Evolutionary conservation across 2,113 vertebrate genomes (phyloP).

Genomic region (Pavo muticus): DNA sequence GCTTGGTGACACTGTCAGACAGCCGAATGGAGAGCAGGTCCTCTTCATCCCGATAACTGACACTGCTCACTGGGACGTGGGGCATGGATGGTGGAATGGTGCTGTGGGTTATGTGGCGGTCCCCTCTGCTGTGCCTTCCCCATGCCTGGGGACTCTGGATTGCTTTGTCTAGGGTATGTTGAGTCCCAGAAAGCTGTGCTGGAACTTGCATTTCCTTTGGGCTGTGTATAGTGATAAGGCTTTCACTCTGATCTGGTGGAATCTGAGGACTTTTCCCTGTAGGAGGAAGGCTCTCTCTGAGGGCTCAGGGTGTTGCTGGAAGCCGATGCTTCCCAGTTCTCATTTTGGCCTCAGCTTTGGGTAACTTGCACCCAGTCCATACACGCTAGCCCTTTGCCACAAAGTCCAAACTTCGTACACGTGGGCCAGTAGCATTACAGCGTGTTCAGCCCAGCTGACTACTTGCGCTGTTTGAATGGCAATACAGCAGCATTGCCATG

Average conservation of each 20-base stretch:
- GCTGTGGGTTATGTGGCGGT: neutral
- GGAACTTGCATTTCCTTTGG: fast-evolving
- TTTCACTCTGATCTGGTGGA: fast-evolving
- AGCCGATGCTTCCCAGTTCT: neutral
- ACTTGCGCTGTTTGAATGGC: neutral
- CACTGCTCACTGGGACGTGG: conserved; percentile 19
- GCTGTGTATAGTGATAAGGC: neutral
- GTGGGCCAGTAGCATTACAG: neutral
- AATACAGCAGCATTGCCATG: too few species aligned
- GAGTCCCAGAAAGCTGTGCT: neutral
- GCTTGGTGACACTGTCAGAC: conserved; percentile 56
- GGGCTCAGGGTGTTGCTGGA: neutral
- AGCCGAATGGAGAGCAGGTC: conserved; percentile 36
- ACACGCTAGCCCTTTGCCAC: neutral
- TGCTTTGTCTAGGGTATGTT: neutral
- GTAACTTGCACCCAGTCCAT: fast-evolving
- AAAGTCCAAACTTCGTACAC: neutral
- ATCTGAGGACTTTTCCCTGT: neutral
- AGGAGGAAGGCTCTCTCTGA: neutral
- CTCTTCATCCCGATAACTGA: conserved; percentile 52
- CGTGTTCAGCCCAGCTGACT: neutral
- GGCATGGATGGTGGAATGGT: neutral
- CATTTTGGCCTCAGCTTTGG: neutral
- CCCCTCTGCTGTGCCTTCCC: neutral
- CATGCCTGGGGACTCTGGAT: neutral